A percentile compares a stretch with the other conserved stretches of the same genome.
phyloP scores from a whole-genome alignment of 2,113 vertebrate species.

The Smithornis capensis region DNA sequence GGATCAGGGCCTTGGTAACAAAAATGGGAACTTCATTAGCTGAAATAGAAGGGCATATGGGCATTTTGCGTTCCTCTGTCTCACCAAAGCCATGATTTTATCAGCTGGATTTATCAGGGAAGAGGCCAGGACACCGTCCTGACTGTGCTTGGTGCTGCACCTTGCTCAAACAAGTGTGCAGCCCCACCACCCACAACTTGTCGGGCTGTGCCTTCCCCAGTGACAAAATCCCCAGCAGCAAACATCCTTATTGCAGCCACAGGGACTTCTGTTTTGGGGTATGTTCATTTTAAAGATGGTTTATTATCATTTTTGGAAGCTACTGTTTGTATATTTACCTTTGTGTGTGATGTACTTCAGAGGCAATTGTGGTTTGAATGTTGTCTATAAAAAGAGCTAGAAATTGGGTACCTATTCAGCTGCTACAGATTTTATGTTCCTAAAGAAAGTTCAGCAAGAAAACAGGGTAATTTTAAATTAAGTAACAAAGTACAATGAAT shows the following conservation, averaged over 20 bases:
- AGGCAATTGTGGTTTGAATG: not conserved
- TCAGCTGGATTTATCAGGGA: not conserved
- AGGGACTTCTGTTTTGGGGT: not conserved
- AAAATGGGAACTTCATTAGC: not conserved
- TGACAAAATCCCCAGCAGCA: not conserved
- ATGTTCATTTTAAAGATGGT: not conserved
- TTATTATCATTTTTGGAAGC: not conserved
- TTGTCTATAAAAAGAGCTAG: not conserved
- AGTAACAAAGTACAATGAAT: not conserved
- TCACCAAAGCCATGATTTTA: not conserved
- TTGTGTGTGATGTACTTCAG: not conserved
- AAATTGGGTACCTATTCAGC: not conserved
- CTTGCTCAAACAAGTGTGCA: not conserved
- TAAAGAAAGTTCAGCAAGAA: slow-evolving; percentile 21
- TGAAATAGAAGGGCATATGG: not conserved
- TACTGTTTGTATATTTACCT: not conserved
- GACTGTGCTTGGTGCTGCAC: not conserved
- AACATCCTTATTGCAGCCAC: not conserved
- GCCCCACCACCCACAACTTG: not conserved
- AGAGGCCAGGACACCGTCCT: not conserved
- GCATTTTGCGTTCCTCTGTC: not conserved
- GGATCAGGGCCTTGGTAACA: not conserved
- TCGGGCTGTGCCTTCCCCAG: not conserved
- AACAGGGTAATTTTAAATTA: not conserved
- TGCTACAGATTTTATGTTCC: not conserved